phyloP scores from a whole-genome alignment of 2,797 vertebrate genomes.

The Coracias cyanogaster region DNA sequence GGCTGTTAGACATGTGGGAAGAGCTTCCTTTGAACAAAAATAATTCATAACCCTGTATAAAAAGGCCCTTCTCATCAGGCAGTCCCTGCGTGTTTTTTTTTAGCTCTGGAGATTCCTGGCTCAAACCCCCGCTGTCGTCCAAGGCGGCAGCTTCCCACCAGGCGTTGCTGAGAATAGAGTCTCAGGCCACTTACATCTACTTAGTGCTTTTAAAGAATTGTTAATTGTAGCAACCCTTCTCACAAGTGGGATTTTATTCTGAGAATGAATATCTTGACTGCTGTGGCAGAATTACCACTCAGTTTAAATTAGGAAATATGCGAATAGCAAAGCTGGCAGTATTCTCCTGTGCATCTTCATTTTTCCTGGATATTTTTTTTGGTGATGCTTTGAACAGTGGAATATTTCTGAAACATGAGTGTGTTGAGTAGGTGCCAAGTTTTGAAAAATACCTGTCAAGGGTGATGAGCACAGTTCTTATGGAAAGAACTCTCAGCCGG shows the following conservation, averaged over 20 bases:
- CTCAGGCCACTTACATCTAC: constrained; percentile 15
- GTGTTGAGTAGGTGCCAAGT: constrained; percentile 12
- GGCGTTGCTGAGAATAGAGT: background rate
- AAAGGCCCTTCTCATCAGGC: constrained; percentile 20
- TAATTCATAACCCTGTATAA: constrained; percentile 24
- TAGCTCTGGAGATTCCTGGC: constrained; percentile 30
- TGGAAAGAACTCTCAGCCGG: background rate
- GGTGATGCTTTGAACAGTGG: background rate
- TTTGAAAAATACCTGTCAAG: constrained; percentile 23
- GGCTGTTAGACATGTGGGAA: constrained; percentile 44
- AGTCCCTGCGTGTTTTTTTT: background rate
- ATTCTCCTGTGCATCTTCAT: constrained; percentile 28
- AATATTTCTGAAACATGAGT: constrained; percentile 29
- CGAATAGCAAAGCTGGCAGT: constrained; percentile 40
- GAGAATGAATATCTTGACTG: constrained; percentile 41
- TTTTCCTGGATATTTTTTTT: background rate
- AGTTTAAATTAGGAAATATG: background rate
- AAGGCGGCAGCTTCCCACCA: constrained; percentile 11
- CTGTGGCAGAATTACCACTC: constrained; percentile 19
- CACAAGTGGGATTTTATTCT: constrained; percentile 22
- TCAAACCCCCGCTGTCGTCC: background rate
- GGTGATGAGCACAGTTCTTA: background rate
- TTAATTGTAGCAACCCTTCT: constrained; percentile 20
- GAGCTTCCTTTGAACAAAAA: constrained; percentile 29
- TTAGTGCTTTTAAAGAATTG: background rate